Conservation (phyloP, 1,140 invertebrate species). For the Aphelenchoides avenae region DNA sequence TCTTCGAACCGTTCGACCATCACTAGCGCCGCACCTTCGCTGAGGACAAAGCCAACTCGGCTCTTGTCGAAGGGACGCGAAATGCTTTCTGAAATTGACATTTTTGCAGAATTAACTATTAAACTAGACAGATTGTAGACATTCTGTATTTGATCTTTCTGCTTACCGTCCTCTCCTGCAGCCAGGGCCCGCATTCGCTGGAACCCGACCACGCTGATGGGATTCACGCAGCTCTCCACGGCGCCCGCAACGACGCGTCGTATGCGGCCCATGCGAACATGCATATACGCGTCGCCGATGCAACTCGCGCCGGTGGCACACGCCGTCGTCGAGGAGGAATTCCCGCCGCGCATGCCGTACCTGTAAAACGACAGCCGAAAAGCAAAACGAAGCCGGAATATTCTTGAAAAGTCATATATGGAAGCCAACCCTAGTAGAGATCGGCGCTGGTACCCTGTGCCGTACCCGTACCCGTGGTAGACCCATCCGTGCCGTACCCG, state of each 20-base stretch:
- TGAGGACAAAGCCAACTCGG: conserved; percentile 97
- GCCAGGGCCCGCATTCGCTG: conserved; percentile 67
- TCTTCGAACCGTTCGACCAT: conserved; percentile 84
- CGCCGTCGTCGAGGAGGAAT: conserved; percentile 13
- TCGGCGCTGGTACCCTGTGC: no score
- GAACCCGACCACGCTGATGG: conserved; percentile 81
- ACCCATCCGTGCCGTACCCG: no score
- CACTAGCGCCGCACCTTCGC: conserved; percentile 84
- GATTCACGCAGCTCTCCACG: conserved; percentile 81
- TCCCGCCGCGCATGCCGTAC: conserved; percentile 22
- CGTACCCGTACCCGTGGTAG: no score
- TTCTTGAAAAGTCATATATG: no score
- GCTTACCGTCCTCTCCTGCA: conserved; percentile 81
- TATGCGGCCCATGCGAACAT: conserved; percentile 64
- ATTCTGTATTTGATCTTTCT: no score
- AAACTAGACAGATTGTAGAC: no score
- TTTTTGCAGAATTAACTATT: no score
- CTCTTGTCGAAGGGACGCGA: conserved; percentile 85
- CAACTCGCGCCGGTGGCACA: conserved; percentile 27
- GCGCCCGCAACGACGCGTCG: conserved; percentile 90
- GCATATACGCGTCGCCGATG: conserved; percentile 58
- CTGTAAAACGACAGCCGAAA: no score
- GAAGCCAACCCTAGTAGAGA: no score
- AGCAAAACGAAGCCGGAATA: no score
- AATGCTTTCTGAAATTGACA: conserved; percentile 54